Percentiles rank a stretch among this genome's conserved stretches.
Conservation (phyloP, 2,797 vertebrate genomes). For the Meriones psammophilus region DNA sequence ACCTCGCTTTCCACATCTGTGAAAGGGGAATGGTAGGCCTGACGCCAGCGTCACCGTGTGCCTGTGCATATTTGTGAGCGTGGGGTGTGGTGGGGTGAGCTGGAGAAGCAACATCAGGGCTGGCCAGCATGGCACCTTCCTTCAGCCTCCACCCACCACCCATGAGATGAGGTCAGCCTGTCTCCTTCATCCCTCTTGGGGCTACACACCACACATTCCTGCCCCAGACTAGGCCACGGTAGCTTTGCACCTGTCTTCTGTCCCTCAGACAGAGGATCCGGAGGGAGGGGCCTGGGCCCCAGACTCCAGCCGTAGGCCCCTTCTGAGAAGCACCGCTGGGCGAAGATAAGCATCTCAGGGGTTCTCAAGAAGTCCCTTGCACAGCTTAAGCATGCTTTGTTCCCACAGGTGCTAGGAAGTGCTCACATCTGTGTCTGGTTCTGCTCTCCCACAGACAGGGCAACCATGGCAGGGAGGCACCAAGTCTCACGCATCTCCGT, state of each 20-base stretch:
- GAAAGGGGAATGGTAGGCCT: neutral
- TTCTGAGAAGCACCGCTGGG: constrained; percentile 73
- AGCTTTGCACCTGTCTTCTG: constrained; percentile 26
- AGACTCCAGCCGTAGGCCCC: constrained; percentile 40
- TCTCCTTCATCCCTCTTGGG: neutral
- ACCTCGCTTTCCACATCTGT: constrained; percentile 19
- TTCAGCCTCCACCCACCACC: neutral
- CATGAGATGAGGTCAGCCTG: neutral
- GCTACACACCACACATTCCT: neutral
- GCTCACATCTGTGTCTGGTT: neutral
- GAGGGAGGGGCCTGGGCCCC: constrained; percentile 52
- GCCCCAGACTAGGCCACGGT: neutral
- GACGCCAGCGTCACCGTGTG: neutral
- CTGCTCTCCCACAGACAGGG: neutral
- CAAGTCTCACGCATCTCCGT: accelerated
- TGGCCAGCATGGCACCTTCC: neutral
- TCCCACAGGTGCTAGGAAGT: constrained; percentile 48
- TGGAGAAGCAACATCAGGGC: neutral
- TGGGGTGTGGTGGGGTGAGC: no score
- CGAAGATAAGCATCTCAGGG: constrained; percentile 79
- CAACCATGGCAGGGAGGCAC: neutral
- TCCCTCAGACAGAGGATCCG: neutral
- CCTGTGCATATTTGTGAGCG: neutral
- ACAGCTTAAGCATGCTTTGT: constrained; percentile 28
- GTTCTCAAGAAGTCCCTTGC: constrained; percentile 72